Percentiles rank a stretch among this genome's conserved stretches.
Conservation (phyloP, 2,888 invertebrate genomes). For the Chloroclystis v-ata region DNA sequence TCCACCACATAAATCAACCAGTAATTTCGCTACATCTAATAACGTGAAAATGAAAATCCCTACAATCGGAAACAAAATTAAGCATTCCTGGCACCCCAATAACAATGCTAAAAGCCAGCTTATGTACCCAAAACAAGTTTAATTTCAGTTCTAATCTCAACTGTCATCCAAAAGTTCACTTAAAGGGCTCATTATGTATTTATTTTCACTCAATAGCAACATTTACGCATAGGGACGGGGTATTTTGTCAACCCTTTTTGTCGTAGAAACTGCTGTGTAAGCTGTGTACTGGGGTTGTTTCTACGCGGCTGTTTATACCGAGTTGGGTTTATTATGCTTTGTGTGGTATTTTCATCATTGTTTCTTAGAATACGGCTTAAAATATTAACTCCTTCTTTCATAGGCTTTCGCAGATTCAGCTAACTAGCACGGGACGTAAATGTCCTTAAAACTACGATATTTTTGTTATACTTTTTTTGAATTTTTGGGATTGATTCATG, state of each 20-base stretch:
- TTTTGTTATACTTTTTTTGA: too few species aligned
- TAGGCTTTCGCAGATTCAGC: too few species aligned
- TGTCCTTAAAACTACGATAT: too few species aligned
- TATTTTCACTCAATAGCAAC: constrained; percentile 63
- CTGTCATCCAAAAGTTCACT: constrained; percentile 31
- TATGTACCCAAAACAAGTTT: constrained; percentile 23
- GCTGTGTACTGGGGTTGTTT: constrained; percentile 2
- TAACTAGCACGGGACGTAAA: too few species aligned
- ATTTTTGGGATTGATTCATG: too few species aligned
- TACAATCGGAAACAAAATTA: constrained; percentile 16
- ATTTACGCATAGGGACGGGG: constrained; percentile 36
- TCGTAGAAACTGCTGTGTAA: constrained; percentile 8
- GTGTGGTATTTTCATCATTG: not conserved
- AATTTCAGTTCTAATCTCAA: constrained; percentile 32
- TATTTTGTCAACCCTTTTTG: constrained; percentile 44
- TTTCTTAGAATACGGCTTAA: too few species aligned
- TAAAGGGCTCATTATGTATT: constrained; percentile 59
- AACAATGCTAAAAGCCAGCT: constrained; percentile 18
- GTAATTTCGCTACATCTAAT: constrained; percentile 2
- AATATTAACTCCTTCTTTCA: too few species aligned
- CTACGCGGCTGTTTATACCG: not conserved
- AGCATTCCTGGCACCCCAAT: constrained; percentile 13
- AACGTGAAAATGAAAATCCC: constrained; percentile 17
- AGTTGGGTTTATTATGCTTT: not conserved
- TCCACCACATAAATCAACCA: constrained; percentile 4